Base-by-base conservation (phyloP, 2,888 invertebrate genomes). In the Troides oblongomaculatus region DNA sequence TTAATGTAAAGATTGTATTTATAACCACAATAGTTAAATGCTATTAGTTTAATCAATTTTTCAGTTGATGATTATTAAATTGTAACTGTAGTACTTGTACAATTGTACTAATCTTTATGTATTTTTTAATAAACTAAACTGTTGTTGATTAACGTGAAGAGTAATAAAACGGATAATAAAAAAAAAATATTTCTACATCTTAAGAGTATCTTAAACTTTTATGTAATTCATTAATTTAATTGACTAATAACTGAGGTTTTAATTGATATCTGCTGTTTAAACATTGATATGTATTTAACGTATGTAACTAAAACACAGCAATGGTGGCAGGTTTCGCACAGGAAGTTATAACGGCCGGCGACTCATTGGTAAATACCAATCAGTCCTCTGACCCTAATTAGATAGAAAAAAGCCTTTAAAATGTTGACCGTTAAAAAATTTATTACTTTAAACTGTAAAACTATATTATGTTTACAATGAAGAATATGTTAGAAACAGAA, bases 381-480 rank as follows among this genome's bases (percentile, higher is more conserved):
- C 23, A 58, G 57, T 58, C 57, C 23, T 23, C 23, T 58, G 57
- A 58, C 57, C 57, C 25, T 58, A 58, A 21, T 58, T 58, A 14
- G 1, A 23, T 23, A 58, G 12, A 58, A 25, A 58, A 58, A 58
- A 8, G 18, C 53, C 6, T 53, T n/a, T n/a, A 53, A 53, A 53
- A 53, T 12, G 18, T 53, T 53, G 18, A 53, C n/a, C 53, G n/a
- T 53, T 53, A 53, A n/a, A 53, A n/a, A n/a, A n/a, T 53, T n/a
- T 53, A 53, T n/a, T n/a, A n/a, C 18, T 53, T 53, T 5, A 53
- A 53, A n/a, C 18, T 53, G 14, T n/a, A 53, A 53, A 53, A 53
- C 53, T 5, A 53, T 14, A 5, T 50, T 50, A 50, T 50, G 14
- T 17, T 14, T 50, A 50, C 14, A 18, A 8, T 50, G 5, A 18